Base-by-base conservation (phyloP, 2,113 vertebrate species). In the Sorex fumeus region DNA sequence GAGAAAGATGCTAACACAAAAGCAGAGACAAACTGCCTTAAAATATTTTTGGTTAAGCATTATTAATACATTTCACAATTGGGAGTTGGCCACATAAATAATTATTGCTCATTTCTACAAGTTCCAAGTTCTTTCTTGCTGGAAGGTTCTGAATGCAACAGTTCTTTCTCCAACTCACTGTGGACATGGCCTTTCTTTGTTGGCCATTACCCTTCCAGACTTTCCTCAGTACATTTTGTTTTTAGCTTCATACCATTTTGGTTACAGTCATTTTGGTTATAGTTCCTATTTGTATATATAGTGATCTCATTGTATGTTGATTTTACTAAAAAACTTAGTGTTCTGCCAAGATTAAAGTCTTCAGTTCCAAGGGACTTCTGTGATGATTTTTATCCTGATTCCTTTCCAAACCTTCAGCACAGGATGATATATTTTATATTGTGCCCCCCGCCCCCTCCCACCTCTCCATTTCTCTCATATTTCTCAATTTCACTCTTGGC, bases 41-140 rank as follows among this genome's bases (percentile, higher is more conserved):
- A 88, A 75, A 9, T 34, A 93, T 60, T 92, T 92, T 66, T n/a
- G 75, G 36, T 81, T 90, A 92, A 86, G 57, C 15, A 64, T 93
- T 36, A 34, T 43, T 69, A 72, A 36, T 82, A 60, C 11, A 16
- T 25, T 82, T 77, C 70, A 43, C 32, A 84, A 23, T 34, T 3
- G 1, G 28, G 83, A 91, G 32, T 23, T 64, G 11, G 5, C 36
- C 34, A 13, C 11, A 34, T 0, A 62, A 36, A 23, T 50, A 34
- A 64, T 78, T 78, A 66, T 32, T 21, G 19, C n/a, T 84, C 43
- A 11, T 66, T 62, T 85, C 47, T 66, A 34, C 60, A 83, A 18
- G 50, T 30, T 70, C 30, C 30, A 74, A 82, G 79, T 18, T 47
- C 32, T 43, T 70, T 67, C 21, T 36, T 60, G 25, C 9, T 69